phyloP scores from a whole-genome alignment of 2,113 vertebrate species.

The Hiodon alosoides region DNA sequence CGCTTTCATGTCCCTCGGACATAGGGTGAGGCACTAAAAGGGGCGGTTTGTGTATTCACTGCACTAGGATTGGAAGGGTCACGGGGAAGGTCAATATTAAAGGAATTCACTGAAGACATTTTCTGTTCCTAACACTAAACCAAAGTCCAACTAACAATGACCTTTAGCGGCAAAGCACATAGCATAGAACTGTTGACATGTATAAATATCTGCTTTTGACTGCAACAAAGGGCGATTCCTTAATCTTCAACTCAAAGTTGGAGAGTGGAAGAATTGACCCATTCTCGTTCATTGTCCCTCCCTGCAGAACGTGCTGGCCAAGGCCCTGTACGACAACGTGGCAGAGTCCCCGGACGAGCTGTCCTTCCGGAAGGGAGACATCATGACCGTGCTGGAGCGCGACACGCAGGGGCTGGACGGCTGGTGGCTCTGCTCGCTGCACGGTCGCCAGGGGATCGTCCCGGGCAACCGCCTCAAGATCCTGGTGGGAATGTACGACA shows the following conservation, averaged over 20 bases:
- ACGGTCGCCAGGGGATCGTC: slow-evolving; percentile 94
- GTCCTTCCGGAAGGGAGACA: slow-evolving; percentile 96
- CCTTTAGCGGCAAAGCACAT: too few species aligned
- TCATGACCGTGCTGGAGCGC: slow-evolving; percentile 95
- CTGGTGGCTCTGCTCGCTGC: slow-evolving; percentile 97
- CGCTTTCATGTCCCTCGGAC: too few species aligned
- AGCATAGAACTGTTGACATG: too few species aligned
- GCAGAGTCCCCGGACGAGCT: slow-evolving; percentile 93
- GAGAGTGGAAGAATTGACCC: not conserved
- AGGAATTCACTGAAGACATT: too few species aligned
- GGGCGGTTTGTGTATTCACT: too few species aligned
- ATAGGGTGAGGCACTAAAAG: too few species aligned
- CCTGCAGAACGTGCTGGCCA: slow-evolving; percentile 87
- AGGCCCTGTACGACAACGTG: slow-evolving; percentile 96
- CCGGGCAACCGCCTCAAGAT: slow-evolving; percentile 95
- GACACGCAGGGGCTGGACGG: slow-evolving; percentile 92
- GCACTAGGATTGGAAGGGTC: too few species aligned
- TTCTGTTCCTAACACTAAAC: too few species aligned
- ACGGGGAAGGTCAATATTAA: too few species aligned
- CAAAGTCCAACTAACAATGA: too few species aligned
- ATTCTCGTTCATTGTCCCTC: not conserved
- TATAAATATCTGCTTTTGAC: not conserved
- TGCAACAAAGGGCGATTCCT: not conserved
- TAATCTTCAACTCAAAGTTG: not conserved
- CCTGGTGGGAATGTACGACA: slow-evolving; percentile 93